These are phyloP conservation scores for Mactra quadrangularis DNA, from an alignment of 1,140 invertebrate species.

Conservation along the genomic window DNA sequence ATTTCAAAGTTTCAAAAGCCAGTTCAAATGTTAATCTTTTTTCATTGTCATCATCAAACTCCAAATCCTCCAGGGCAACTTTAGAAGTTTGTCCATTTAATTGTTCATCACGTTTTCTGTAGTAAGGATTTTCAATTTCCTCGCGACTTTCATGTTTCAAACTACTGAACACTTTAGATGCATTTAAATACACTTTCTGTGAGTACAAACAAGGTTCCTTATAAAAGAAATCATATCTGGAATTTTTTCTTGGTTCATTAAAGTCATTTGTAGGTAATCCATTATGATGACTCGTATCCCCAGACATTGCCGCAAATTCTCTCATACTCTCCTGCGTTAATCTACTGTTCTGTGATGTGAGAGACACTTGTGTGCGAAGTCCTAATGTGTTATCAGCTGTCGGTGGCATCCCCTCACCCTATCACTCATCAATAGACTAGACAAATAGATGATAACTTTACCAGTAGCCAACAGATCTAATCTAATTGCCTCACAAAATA, in stretches of 20 bases:
- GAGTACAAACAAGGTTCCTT: conserved; percentile 73
- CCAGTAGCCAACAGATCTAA: neutral
- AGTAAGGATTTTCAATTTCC: conserved; percentile 38
- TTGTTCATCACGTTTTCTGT: conserved; percentile 10
- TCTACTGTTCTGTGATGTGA: conserved; percentile 19
- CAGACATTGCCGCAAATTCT: conserved; percentile 31
- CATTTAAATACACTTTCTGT: conserved; percentile 69
- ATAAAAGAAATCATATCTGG: conserved; percentile 69
- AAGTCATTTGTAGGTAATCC: conserved; percentile 23
- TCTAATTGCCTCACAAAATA: conserved; percentile 20
- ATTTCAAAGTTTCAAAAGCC: conserved; percentile 78
- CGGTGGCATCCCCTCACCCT: conserved; percentile 47
- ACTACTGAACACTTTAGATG: conserved; percentile 67
- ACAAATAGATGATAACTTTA: neutral
- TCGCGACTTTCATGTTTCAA: conserved; percentile 61
- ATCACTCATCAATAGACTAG: neutral
- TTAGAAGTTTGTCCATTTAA: neutral
- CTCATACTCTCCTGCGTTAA: conserved; percentile 31
- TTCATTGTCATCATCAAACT: conserved; percentile 73
- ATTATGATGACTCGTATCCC: conserved; percentile 45
- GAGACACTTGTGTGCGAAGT: conserved; percentile 48
- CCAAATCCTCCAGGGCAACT: conserved; percentile 62
- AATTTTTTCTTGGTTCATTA: conserved; percentile 18
- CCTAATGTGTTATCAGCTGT: conserved; percentile 48
- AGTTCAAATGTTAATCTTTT: conserved; percentile 75